phyloP scores from a whole-genome alignment of 2,888 invertebrate species.

The Poecilus cupreus region DNA sequence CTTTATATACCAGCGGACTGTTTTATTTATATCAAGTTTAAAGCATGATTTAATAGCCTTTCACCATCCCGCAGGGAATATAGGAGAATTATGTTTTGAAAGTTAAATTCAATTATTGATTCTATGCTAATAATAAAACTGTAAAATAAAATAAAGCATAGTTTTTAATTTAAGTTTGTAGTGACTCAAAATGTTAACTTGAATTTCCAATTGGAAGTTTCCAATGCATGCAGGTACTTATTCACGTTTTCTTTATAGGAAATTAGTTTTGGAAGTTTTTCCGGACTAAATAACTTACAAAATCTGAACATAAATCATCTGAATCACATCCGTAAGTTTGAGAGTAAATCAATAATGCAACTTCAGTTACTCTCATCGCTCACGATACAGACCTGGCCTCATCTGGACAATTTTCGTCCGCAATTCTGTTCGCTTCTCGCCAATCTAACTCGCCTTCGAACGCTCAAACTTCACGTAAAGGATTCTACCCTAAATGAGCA shows the following conservation, averaged over 20 bases:
- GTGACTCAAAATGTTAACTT: not conserved
- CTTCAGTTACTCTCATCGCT: conserved; percentile 83
- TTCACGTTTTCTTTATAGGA: conserved; percentile 72
- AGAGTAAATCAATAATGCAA: conserved; percentile 84
- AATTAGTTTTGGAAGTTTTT: conserved; percentile 82
- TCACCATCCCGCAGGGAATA: not conserved
- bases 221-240: conserved; percentile 56
- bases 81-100: not conserved
- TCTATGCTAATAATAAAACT: not conserved
- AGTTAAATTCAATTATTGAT: not conserved
- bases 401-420: conserved; percentile 77
- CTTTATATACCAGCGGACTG: not conserved
- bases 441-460: conserved; percentile 83
- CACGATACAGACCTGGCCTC: conserved; percentile 84
- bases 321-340: conserved; percentile 82
- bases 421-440: conserved; percentile 83
- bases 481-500: conserved; percentile 85
- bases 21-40: not conserved
- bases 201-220: no score
- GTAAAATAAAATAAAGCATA: no score
- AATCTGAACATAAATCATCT: conserved; percentile 85
- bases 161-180: no score
- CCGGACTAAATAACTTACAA: conserved; percentile 82
- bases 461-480: conserved; percentile 84
- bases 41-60: conserved; percentile 12